A percentile compares a stretch with the other conserved stretches of the same genome.
These are phyloP conservation scores for Bufo bufo DNA, from an alignment of 2,113 vertebrate species.

Conservation along the genomic window DNA sequence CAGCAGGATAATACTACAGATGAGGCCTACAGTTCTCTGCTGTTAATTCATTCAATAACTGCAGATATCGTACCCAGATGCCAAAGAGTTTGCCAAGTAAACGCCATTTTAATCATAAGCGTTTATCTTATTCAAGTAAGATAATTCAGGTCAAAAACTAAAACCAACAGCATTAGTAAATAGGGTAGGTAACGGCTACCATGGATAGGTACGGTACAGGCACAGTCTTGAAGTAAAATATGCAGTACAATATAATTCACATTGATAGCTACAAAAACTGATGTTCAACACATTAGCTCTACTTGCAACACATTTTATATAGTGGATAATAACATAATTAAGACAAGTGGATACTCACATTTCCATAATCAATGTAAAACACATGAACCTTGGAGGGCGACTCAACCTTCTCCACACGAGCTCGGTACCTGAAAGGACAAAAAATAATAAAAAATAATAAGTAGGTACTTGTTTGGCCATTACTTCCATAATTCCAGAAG, in stretches of 20 bases:
- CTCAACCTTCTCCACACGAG: conserved; percentile 91
- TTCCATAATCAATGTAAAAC: conserved; percentile 98
- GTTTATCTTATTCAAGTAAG: no score
- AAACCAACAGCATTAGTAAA: no score
- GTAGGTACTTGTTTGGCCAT: background rate
- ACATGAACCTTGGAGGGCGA: conserved; percentile 86
- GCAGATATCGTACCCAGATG: no score
- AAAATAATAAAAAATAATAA: background rate
- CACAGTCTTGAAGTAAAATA: no score
- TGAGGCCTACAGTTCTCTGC: background rate
- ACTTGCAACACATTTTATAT: background rate
- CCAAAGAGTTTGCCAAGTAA: no score
- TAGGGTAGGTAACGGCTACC: no score
- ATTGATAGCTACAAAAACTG: no score
- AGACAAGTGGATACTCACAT: conserved; percentile 78
- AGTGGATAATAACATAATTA: background rate
- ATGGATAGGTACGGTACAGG: no score
- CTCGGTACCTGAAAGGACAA: conserved; percentile 83
- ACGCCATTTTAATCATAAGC: no score
- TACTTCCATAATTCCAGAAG: background rate
- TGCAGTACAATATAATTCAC: no score
- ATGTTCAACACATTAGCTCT: background rate
- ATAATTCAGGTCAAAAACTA: no score
- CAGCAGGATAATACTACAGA: background rate
- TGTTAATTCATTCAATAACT: no score